Evolutionary conservation across 2,113 vertebrate genomes (phyloP).

Genomic region (Cyphomyrus plagiostoma): DNA sequence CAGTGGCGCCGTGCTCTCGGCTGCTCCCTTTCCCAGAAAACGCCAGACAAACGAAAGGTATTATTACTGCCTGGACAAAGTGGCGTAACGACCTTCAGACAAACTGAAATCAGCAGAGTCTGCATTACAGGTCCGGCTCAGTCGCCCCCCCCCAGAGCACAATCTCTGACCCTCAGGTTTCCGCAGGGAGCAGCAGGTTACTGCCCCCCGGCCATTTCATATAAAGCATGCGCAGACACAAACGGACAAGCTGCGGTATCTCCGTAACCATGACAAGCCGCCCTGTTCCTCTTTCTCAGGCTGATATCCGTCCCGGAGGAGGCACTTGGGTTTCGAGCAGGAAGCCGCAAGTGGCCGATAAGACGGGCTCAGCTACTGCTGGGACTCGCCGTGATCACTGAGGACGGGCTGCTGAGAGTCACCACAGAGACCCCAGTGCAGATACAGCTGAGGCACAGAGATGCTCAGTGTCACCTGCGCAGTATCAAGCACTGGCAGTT

Average conservation of each 20-base stretch:
- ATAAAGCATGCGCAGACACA: neutral
- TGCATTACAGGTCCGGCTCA: neutral
- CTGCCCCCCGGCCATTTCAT: neutral
- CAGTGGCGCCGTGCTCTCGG: neutral
- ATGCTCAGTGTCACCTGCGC: neutral
- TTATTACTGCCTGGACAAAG: neutral
- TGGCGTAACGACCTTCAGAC: neutral
- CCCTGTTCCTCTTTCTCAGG: constrained; percentile 1
- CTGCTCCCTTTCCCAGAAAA: neutral
- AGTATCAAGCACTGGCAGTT: neutral
- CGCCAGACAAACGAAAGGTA: neutral
- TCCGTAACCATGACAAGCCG: neutral
- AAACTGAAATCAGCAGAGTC: neutral
- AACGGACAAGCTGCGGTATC: neutral
- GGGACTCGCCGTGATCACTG: neutral
- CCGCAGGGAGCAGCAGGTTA: neutral
- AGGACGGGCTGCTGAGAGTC: neutral
- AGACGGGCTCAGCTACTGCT: neutral
- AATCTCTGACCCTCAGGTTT: neutral
- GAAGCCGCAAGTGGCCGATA: neutral
- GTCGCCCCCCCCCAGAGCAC: neutral
- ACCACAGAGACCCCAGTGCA: neutral
- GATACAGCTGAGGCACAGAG: neutral
- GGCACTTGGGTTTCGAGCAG: neutral
- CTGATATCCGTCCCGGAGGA: neutral